Conservation (phyloP, 1,140 invertebrate species). For the Drosophila paulistorum region DNA sequence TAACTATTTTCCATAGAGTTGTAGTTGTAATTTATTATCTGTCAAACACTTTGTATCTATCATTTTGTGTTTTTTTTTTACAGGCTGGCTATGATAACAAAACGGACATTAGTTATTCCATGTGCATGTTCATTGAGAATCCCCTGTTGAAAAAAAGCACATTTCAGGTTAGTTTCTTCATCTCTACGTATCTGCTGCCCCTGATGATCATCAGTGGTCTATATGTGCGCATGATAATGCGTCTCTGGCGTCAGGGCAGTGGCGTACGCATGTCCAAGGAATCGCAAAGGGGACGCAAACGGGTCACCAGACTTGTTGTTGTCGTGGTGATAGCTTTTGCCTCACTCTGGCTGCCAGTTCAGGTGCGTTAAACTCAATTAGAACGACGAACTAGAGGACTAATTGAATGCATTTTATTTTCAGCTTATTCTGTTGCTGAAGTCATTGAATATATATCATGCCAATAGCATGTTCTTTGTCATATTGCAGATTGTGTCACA, state of each 20-base stretch:
- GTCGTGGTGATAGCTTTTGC: slow-evolving; percentile 98
- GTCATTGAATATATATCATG: slow-evolving; percentile 87
- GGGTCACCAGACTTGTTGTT: slow-evolving; percentile 96
- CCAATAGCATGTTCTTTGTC: slow-evolving; percentile 85
- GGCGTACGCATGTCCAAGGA: slow-evolving; percentile 87
- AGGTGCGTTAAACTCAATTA: slow-evolving; percentile 84
- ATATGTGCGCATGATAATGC: slow-evolving; percentile 94
- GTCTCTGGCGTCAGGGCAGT: slow-evolving; percentile 92
- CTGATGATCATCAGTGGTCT: slow-evolving; percentile 92
- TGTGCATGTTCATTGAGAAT: slow-evolving; percentile 54
- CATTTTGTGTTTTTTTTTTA: no score
- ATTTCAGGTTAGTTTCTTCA: slow-evolving; percentile 73
- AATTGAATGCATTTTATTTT: slow-evolving; percentile 61
- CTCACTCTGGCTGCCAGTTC: slow-evolving; percentile 97
- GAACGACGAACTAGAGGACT: no score
- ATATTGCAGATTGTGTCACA: slow-evolving; percentile 92
- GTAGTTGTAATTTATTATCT: slow-evolving; percentile 7
- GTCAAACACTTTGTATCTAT: slow-evolving; percentile 21
- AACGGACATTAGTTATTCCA: slow-evolving; percentile 46
- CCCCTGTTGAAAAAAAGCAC: slow-evolving; percentile 39
- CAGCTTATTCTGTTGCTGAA: slow-evolving; percentile 92
- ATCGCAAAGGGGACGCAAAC: slow-evolving; percentile 91
- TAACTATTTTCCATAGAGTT: not conserved
- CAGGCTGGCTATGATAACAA: slow-evolving; percentile 43
- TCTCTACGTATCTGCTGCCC: slow-evolving; percentile 89